phyloP scores from a whole-genome alignment of 2,888 invertebrate species.

The Bimastos eiseni region DNA sequence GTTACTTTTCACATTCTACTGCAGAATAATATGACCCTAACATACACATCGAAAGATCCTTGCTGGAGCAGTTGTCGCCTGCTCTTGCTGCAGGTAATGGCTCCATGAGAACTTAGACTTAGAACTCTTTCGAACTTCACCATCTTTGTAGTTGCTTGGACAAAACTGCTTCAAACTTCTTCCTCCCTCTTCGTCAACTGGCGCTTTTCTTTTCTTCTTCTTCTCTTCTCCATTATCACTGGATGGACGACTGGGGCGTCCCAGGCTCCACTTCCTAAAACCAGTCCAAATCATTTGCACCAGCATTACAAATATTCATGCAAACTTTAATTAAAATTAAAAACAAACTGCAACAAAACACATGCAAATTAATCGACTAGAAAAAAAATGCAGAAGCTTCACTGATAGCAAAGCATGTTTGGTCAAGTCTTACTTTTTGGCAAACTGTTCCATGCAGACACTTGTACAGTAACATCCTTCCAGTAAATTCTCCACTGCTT shows the following conservation, averaged over 20 bases:
- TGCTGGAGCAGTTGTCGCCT: conserved; percentile 75
- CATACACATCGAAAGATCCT: conserved; percentile 67
- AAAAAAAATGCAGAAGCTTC: neutral
- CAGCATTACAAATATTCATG: neutral
- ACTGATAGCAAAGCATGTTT: neutral
- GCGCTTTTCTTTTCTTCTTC: neutral
- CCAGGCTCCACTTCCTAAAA: neutral
- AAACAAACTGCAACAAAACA: neutral
- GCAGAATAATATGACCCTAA: neutral
- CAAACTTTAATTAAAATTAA: neutral
- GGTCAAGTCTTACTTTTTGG: conserved; percentile 17
- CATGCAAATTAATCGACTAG: neutral
- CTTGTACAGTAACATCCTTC: neutral
- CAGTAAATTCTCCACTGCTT: neutral
- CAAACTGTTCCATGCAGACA: conserved; percentile 19
- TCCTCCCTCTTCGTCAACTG: neutral
- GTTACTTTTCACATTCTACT: neutral
- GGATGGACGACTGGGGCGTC: neutral
- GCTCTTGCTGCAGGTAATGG: conserved; percentile 74
- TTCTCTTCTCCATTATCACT: conserved; percentile 1
- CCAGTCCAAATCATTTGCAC: neutral
- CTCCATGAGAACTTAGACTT: conserved; percentile 72
- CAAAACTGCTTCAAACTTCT: conserved; percentile 10
- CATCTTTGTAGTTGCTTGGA: conserved; percentile 14
- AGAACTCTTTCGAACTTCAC: conserved; percentile 15